phyloP scores from a whole-genome alignment of 2,888 invertebrate genomes.

The Andrena flavipes region DNA sequence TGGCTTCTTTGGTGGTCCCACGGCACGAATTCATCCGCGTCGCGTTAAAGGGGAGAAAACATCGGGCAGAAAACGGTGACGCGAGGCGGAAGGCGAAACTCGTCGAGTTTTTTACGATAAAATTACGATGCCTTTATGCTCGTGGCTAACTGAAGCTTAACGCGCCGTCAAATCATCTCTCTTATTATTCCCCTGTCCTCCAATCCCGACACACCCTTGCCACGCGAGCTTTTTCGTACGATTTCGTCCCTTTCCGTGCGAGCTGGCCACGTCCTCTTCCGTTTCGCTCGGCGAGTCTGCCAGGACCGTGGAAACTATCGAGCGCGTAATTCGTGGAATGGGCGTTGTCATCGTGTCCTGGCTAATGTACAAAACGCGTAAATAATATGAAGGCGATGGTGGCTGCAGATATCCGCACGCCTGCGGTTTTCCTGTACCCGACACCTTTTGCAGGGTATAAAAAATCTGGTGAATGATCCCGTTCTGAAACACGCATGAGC shows the following conservation, averaged over 20 bases:
- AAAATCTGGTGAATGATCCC: conserved; percentile 40
- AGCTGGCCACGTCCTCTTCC: not conserved
- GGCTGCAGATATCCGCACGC: conserved; percentile 1
- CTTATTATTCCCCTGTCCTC: conserved; percentile 45
- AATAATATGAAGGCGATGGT: conserved; percentile 56
- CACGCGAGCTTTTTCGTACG: conserved; percentile 14
- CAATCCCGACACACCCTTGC: conserved; percentile 37
- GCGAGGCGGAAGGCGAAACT: conserved; percentile 58
- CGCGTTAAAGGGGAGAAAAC: conserved; percentile 62
- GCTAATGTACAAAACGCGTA: conserved; percentile 68
- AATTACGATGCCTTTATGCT: conserved; percentile 80
- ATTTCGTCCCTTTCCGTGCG: conserved; percentile 52
- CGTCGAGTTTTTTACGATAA: conserved; percentile 75
- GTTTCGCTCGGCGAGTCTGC: conserved; percentile 13
- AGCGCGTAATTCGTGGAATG: conserved; percentile 71
- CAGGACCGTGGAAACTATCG: conserved; percentile 41
- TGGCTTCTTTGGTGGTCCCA: conserved; percentile 79
- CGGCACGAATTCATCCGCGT: conserved; percentile 75
- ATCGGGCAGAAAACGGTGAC: not conserved
- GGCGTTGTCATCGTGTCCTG: conserved; percentile 67
- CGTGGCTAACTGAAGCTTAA: conserved; percentile 80
- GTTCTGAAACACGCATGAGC: not conserved
- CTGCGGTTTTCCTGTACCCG: conserved; percentile 41
- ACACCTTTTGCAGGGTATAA: conserved; percentile 60
- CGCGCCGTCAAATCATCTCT: conserved; percentile 73